Evolutionary conservation across 2,888 invertebrate species (phyloP).

Genomic region (Rhimphoctona megacephalus): DNA sequence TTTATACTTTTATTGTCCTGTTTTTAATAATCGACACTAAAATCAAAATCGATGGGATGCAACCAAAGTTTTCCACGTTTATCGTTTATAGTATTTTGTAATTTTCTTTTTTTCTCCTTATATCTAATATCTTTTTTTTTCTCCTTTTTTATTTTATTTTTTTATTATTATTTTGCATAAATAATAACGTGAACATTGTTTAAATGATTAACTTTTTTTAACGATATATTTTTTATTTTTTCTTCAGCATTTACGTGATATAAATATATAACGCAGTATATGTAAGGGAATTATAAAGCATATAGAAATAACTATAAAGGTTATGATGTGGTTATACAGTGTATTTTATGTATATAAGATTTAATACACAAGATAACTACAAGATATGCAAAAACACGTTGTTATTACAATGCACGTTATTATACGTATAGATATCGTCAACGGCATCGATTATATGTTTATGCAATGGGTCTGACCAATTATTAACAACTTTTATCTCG

Average conservation of each 20-base stretch:
- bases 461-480: constrained; percentile 38
- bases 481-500: constrained; percentile 45
- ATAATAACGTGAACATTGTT: neutral
- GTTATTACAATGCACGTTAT: constrained; percentile 4
- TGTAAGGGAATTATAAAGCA: neutral
- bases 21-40: neutral
- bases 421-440: constrained; percentile 12
- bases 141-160: too few species aligned
- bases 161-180: neutral
- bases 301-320: neutral
- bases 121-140: neutral
- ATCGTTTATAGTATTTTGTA: neutral
- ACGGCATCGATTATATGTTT: constrained; percentile 12
- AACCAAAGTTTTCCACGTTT: neutral
- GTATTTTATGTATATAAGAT: neutral
- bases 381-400: neutral
- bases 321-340: neutral
- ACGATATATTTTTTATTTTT: neutral
- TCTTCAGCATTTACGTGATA: neutral
- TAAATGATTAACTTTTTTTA: neutral
- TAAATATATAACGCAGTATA: neutral
- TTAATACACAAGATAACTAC: neutral
- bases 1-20: neutral
- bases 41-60: neutral
- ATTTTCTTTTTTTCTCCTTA: neutral